These are phyloP conservation scores for Diadophis punctatus DNA, from an alignment of 2,113 vertebrate species.

Conservation along the genomic window DNA sequence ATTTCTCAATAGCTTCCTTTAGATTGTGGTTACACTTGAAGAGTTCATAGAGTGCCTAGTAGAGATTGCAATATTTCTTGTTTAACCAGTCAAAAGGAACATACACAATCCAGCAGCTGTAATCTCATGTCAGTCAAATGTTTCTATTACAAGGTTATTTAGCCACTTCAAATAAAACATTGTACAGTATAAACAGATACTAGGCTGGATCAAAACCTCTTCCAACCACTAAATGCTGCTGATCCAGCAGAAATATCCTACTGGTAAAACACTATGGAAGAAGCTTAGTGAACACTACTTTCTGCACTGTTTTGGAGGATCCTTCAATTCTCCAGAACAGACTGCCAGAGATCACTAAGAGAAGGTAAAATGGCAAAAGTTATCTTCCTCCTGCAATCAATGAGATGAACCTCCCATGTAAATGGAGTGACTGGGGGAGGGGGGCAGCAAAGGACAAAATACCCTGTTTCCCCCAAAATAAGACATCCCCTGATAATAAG, in stretches of 20 bases:
- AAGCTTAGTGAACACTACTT: too few relatives aligned
- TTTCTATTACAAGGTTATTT: neutral
- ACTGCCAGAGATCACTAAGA: neutral
- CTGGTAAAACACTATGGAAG: neutral
- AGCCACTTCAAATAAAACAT: neutral
- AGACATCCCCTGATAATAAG: too few relatives aligned
- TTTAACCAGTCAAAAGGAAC: neutral
- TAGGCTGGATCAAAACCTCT: neutral
- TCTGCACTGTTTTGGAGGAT: neutral
- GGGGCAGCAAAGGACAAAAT: neutral
- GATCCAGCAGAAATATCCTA: neutral
- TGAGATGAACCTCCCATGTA: neutral
- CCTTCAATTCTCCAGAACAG: neutral
- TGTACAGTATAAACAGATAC: neutral
- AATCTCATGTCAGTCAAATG: neutral
- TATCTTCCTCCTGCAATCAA: neutral
- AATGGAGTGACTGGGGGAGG: neutral
- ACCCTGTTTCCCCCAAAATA: too few relatives aligned
- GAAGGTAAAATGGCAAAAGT: neutral
- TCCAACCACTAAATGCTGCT: neutral
- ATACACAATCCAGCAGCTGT: neutral
- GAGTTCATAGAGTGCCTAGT: slow-evolving; percentile 90
- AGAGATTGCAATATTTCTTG: slow-evolving; percentile 18
- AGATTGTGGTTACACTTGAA: slow-evolving; percentile 87
- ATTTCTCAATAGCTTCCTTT: slow-evolving; percentile 84